Percentiles rank a stretch among this genome's conserved stretches.
These are phyloP conservation scores for Neogobius melanostomus DNA, from an alignment of 2,113 vertebrate genomes.

Conservation along the genomic window DNA sequence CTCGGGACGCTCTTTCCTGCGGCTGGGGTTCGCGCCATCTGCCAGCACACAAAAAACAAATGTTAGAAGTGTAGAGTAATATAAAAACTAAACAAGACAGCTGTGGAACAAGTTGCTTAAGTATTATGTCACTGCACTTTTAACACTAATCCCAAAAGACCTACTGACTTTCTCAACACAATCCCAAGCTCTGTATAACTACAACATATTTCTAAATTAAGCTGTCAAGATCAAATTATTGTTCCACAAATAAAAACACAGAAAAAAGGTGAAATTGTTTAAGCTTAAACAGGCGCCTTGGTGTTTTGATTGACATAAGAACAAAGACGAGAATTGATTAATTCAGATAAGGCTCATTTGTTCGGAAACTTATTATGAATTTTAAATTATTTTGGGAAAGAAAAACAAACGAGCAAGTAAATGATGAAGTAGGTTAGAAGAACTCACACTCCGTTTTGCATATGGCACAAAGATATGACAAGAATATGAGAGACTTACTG, in stretches of 20 bases:
- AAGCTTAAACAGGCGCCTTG: neutral
- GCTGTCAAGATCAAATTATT: neutral
- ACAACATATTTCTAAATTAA: neutral
- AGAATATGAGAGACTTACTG: neutral
- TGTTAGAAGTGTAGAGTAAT: too few relatives aligned
- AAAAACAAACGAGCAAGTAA: neutral
- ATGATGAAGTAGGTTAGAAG: neutral
- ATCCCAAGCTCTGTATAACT: neutral
- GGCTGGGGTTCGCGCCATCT: slow-evolving; percentile 96
- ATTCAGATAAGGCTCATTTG: neutral
- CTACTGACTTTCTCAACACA: neutral
- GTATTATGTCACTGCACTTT: too few relatives aligned
- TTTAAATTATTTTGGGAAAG: neutral
- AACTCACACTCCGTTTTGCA: neutral
- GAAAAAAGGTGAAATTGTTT: neutral
- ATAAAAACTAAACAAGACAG: too few relatives aligned
- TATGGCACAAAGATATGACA: slow-evolving; percentile 2
- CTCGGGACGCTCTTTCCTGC: slow-evolving; percentile 85
- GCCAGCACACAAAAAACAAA: slow-evolving; percentile 30
- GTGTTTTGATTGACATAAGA: neutral
- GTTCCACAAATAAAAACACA: neutral
- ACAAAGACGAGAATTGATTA: neutral
- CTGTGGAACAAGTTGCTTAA: too few relatives aligned
- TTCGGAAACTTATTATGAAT: neutral
- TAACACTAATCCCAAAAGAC: too few relatives aligned